phyloP scores from a whole-genome alignment of 2,797 vertebrate species.

The Hephaestus fuliginosus region DNA sequence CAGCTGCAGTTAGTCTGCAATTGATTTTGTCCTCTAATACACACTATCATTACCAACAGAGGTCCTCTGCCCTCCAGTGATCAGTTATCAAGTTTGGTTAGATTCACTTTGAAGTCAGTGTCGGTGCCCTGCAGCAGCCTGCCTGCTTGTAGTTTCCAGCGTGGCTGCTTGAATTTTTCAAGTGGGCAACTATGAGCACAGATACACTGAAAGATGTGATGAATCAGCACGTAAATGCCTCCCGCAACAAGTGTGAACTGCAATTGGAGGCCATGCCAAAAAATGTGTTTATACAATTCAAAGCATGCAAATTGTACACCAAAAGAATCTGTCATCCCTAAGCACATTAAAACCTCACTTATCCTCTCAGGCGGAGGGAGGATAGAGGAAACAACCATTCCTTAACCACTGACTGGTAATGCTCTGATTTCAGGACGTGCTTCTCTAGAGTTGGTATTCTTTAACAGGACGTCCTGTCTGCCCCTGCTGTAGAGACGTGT shows the following conservation, averaged over 20 bases:
- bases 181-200: not conserved
- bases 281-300: not conserved
- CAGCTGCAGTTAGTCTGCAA: slow-evolving; percentile 2
- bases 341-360: slow-evolving; percentile 6
- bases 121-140: not conserved
- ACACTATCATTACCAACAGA: slow-evolving; percentile 26
- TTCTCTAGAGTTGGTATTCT: not conserved
- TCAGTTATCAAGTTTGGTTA: slow-evolving; percentile 38
- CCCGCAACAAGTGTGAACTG: slow-evolving; percentile 50
- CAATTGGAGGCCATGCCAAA: not conserved
- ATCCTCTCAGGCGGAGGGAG: not conserved
- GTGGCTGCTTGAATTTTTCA: not conserved
- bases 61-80: slow-evolving; percentile 43
- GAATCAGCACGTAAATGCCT: not conserved
- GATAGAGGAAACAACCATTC: not conserved
- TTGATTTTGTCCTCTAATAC: slow-evolving; percentile 34
- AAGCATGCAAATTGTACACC: not conserved
- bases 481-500: not conserved
- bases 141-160: not conserved
- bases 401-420: not conserved
- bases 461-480: not conserved
- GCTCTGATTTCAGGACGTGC: not conserved
- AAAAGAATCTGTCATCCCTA: not conserved
- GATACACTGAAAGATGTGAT: not conserved
- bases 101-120: slow-evolving; percentile 31